Evolutionary conservation across 23 tunicate genomes (phyloP).

Genomic region (Styela plicata): DNA sequence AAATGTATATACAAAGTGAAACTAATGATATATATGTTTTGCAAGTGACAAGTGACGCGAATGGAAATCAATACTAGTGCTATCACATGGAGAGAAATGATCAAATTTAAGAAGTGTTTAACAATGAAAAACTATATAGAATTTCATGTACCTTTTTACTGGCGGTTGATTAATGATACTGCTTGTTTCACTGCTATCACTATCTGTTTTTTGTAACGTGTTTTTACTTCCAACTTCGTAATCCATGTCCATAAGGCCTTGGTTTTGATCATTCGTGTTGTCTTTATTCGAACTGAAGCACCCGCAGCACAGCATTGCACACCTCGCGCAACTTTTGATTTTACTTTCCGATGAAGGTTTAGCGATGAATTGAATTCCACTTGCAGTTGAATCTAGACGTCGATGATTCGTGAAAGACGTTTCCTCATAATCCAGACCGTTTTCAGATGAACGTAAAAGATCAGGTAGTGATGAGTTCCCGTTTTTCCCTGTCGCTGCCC

Average conservation of each 20-base stretch:
- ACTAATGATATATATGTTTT: no score
- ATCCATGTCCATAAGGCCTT: conserved; percentile 2
- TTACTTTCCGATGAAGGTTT: neutral
- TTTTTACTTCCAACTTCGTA: neutral
- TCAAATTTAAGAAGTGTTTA: no score
- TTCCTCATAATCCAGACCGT: neutral
- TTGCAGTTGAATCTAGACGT: neutral
- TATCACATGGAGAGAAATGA: no score
- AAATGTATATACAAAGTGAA: neutral
- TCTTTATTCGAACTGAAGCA: neutral
- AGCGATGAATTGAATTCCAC: neutral
- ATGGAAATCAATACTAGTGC: no score
- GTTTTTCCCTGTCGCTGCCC: neutral
- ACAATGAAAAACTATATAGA: no score
- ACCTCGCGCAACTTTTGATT: neutral
- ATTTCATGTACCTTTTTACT: neutral
- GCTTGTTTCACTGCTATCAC: conserved; percentile 31
- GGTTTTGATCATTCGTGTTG: neutral
- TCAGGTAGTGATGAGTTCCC: neutral
- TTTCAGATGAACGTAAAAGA: neutral
- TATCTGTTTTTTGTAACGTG: conserved; percentile 16
- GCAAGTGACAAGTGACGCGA: no score
- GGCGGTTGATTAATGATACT: neutral
- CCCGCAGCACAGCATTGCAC: neutral
- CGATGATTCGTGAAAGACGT: neutral